phyloP scores from a whole-genome alignment of 1,140 invertebrate species.

The Drosophila tropicalis region DNA sequence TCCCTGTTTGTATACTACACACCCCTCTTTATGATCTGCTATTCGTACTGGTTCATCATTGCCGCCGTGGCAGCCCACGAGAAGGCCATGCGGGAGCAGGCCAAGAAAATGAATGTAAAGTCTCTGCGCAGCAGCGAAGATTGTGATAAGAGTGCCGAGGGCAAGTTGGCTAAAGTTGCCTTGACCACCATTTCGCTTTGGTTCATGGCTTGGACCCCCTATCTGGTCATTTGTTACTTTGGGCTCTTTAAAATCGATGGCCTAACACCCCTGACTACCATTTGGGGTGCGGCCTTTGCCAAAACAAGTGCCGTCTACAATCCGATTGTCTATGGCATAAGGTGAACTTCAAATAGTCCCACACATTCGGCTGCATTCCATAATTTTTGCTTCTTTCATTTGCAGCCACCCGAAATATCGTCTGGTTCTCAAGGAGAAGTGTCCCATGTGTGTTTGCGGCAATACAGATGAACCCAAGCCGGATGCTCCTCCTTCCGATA shows the following conservation, averaged over 20 bases:
- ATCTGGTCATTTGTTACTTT: constrained; percentile 91
- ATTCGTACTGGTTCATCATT: constrained; percentile 91
- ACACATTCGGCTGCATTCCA: not conserved
- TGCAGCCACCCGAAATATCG: constrained; percentile 90
- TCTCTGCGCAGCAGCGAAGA: constrained; percentile 88
- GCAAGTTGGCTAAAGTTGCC: constrained; percentile 91
- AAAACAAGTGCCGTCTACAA: constrained; percentile 92
- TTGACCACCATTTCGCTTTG: constrained; percentile 92
- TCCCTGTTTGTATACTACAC: constrained; percentile 88
- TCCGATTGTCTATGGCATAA: constrained; percentile 92
- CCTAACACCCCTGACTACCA: constrained; percentile 89
- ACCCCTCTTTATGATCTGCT: constrained; percentile 89
- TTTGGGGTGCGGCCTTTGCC: constrained; percentile 91
- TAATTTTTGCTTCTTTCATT: not conserved
- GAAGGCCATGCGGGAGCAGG: constrained; percentile 91
- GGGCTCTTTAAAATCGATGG: constrained; percentile 88
- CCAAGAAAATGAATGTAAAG: constrained; percentile 93
- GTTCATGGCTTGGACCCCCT: constrained; percentile 94
- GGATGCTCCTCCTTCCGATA: constrained; percentile 83
- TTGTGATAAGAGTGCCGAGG: constrained; percentile 88
- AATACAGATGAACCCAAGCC: constrained; percentile 70
- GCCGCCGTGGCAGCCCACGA: constrained; percentile 91
- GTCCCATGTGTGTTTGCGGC: constrained; percentile 87
- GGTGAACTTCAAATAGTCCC: constrained; percentile 80
- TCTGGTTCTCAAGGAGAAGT: constrained; percentile 87